Percentiles rank a stretch among this genome's conserved stretches.
Evolutionary conservation across 2,797 vertebrate species (phyloP).

Genomic region (Clamator glandarius): DNA sequence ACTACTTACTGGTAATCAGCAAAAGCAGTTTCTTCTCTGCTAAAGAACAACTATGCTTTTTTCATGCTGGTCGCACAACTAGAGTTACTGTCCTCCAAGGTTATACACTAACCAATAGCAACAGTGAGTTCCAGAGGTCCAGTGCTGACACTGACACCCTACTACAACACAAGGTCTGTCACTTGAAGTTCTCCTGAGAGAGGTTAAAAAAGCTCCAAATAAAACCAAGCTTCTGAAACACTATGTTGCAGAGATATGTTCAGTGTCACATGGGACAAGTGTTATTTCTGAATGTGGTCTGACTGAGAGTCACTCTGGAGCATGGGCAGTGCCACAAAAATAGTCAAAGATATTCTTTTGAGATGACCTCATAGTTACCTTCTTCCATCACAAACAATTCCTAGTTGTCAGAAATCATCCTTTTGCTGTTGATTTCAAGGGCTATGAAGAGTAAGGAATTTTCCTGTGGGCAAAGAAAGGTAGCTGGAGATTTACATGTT

Average conservation of each 20-base stretch:
- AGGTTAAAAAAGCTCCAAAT: not conserved
- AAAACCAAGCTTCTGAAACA: not conserved
- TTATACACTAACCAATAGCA: not conserved
- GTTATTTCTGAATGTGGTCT: not conserved
- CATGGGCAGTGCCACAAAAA: not conserved
- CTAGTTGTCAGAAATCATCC: not conserved
- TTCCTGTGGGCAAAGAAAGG: slow-evolving; percentile 40
- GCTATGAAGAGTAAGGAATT: slow-evolving; percentile 38
- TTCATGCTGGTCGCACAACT: not conserved
- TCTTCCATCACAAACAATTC: not conserved
- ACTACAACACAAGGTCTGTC: not conserved
- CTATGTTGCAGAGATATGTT: not conserved
- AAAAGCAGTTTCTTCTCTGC: not conserved
- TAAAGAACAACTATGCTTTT: not conserved
- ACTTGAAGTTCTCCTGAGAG: not conserved
- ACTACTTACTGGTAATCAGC: not conserved
- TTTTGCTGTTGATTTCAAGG: slow-evolving; percentile 9
- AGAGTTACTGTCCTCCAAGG: not conserved
- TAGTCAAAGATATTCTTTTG: not conserved
- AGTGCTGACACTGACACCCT: too few species aligned
- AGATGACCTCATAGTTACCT: not conserved
- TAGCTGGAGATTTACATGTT: slow-evolving; percentile 47
- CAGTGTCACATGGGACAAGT: not conserved
- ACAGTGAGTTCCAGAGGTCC: not conserved
- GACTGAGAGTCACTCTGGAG: not conserved